Evolutionary conservation across 64 coral and sea anemone genomes (phyloP).

Genomic region (Dendronephthya gigantea): DNA sequence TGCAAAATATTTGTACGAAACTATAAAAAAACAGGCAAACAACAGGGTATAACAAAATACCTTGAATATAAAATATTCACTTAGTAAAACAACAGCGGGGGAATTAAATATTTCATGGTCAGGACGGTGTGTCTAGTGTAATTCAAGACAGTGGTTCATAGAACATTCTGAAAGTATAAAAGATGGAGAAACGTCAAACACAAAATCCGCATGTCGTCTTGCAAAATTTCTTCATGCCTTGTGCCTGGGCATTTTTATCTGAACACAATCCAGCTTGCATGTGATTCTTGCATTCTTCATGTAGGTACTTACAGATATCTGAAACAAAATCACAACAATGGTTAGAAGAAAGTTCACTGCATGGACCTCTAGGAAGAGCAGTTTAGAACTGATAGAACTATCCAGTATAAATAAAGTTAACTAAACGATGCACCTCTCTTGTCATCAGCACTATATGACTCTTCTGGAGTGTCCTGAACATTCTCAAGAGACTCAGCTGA

Average conservation of each 20-base stretch:
- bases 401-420: neutral
- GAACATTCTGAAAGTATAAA: no score
- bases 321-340: neutral
- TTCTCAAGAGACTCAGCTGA: neutral
- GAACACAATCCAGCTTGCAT: neutral
- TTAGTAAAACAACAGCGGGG: no score
- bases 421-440: neutral
- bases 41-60: neutral
- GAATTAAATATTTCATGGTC: no score
- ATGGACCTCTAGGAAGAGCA: neutral
- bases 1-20: neutral
- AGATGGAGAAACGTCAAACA: neutral
- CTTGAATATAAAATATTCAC: no score
- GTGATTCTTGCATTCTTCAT: neutral
- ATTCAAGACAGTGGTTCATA: no score
- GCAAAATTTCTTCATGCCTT: constrained; percentile 1
- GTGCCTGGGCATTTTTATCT: neutral
- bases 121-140: no score
- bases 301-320: constrained; percentile 5
- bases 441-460: neutral
- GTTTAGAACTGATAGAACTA: neutral
- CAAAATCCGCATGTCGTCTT: neutral
- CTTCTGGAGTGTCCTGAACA: neutral
- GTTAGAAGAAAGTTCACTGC: no score
- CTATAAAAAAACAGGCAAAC: neutral